phyloP scores from a whole-genome alignment of 2,113 vertebrate species.

The Istiophorus platypterus region DNA sequence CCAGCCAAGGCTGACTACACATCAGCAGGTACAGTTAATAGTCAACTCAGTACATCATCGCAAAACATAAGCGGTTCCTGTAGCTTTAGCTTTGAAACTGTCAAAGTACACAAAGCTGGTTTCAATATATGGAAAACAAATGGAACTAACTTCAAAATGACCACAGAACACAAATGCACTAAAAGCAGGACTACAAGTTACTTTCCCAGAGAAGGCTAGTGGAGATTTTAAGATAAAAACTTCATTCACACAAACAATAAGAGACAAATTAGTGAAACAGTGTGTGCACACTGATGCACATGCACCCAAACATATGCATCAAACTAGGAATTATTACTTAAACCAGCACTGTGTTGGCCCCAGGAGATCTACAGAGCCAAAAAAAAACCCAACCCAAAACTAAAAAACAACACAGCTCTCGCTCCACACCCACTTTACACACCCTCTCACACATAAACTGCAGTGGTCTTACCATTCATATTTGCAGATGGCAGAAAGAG shows the following conservation, averaged over 20 bases:
- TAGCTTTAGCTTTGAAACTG: background rate
- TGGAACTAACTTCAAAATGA: background rate
- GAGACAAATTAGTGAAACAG: background rate
- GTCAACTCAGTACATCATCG: slow-evolving; percentile 4
- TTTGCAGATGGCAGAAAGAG: slow-evolving; percentile 60
- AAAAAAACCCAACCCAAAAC: slow-evolving; percentile 11
- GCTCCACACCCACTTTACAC: slow-evolving; percentile 3
- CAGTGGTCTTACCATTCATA: slow-evolving; percentile 80
- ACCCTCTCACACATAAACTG: slow-evolving; percentile 25
- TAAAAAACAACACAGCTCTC: slow-evolving; percentile 2
- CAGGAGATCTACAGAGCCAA: slow-evolving; percentile 23
- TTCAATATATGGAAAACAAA: slow-evolving; percentile 1
- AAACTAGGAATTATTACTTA: background rate
- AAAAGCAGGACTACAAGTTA: background rate
- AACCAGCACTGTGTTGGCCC: slow-evolving; percentile 15
- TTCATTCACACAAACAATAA: background rate
- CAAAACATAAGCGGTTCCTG: background rate
- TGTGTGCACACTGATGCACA: slow-evolving; percentile 4
- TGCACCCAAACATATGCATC: slow-evolving; percentile 8
- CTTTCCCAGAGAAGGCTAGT: background rate
- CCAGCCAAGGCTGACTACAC: slow-evolving; percentile 1
- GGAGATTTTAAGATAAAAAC: background rate
- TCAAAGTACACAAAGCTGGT: background rate
- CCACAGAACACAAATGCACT: background rate
- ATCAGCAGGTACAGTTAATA: slow-evolving; percentile 11